Evolutionary conservation across 2,888 invertebrate species (phyloP).

Genomic region (Dione juno): DNA sequence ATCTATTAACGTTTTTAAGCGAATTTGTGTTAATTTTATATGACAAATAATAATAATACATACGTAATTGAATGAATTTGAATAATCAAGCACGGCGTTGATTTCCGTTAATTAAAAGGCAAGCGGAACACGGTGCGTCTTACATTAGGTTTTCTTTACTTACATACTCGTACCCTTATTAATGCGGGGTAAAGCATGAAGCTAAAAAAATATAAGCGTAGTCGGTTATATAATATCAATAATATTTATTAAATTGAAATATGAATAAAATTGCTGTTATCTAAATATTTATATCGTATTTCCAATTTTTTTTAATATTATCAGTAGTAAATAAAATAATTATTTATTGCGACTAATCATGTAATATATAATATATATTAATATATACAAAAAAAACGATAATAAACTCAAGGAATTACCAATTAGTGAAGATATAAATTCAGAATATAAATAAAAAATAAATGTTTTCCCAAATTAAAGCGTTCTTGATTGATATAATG

Average conservation of each 20-base stretch:
- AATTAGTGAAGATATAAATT: conserved; percentile 10
- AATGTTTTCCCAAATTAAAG: not conserved
- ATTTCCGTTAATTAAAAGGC: no score
- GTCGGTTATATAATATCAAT: no score
- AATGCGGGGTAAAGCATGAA: not conserved
- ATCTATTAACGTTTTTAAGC: not conserved
- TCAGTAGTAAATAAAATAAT: not conserved
- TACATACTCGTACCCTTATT: no score
- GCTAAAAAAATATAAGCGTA: not conserved
- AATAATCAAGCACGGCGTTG: no score
- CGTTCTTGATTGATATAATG: conserved; percentile 31
- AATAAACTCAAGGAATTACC: conserved; percentile 9
- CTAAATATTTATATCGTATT: not conserved
- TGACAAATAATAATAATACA: not conserved
- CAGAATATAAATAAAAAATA: not conserved
- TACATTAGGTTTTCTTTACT: no score
- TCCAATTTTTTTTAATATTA: not conserved
- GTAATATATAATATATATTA: not conserved
- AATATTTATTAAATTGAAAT: no score
- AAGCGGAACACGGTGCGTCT: no score
- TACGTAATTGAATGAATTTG: no score
- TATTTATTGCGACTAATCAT: not conserved
- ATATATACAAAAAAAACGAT: not conserved
- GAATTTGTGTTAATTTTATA: not conserved
- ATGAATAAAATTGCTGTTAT: no score